These are phyloP conservation scores for Gisinianus flammeolus DNA, from an alignment of 2,888 invertebrate species.

Conservation along the genomic window DNA sequence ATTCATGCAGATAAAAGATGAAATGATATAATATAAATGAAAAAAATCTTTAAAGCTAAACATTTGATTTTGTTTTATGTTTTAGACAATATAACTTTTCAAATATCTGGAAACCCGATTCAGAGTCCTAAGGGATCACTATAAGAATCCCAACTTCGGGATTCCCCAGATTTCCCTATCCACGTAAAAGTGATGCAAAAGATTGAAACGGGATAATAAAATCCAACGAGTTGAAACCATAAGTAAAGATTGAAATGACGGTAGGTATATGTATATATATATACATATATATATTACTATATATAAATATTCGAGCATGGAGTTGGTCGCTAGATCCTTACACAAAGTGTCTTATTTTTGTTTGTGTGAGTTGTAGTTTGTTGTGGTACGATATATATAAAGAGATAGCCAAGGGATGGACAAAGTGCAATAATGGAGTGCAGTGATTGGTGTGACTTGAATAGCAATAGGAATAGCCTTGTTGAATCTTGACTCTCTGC, in stretches of 20 bases:
- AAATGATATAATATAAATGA: too few relatives aligned
- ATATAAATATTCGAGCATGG: too few relatives aligned
- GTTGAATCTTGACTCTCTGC: conserved; percentile 47
- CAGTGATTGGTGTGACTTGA: conserved; percentile 40
- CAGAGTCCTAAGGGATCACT: background rate
- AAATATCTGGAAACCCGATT: background rate
- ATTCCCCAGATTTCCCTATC: background rate
- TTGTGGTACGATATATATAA: conserved; percentile 11
- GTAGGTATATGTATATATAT: background rate
- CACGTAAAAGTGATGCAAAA: background rate
- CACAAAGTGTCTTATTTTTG: too few relatives aligned
- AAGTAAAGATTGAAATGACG: too few relatives aligned
- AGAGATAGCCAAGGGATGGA: conserved; percentile 33
- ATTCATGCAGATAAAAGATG: too few relatives aligned
- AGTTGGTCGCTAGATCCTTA: too few relatives aligned
- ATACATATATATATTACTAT: background rate
- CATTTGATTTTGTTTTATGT: background rate
- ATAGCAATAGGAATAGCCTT: conserved; percentile 42
- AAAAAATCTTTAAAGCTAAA: too few relatives aligned
- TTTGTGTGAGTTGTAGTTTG: conserved; percentile 5
- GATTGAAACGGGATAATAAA: background rate
- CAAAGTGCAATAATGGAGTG: conserved; percentile 43
- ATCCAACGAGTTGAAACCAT: background rate
- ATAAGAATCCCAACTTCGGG: background rate
- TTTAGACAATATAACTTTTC: background rate